Percentiles rank a stretch among this genome's conserved stretches.
Conservation (phyloP, 2,797 vertebrate species). For the Lemur catta region DNA sequence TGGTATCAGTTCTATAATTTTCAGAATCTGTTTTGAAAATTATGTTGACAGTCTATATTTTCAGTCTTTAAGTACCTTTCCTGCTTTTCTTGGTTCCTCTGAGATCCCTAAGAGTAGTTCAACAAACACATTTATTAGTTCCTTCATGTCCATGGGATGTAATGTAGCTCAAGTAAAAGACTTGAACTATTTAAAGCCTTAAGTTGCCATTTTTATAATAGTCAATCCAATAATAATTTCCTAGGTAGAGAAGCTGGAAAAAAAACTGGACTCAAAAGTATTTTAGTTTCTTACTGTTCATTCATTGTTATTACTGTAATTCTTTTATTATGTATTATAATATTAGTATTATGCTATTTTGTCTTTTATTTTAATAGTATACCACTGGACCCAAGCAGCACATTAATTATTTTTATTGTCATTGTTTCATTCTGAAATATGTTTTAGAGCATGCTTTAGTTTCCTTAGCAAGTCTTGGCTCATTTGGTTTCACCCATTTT, state of each 20-base stretch:
- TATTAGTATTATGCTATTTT: neutral
- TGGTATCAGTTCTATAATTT: neutral
- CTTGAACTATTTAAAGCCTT: neutral
- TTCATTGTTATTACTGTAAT: neutral
- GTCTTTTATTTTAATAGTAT: neutral
- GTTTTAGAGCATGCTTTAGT: neutral
- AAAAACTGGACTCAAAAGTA: neutral
- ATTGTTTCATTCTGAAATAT: neutral
- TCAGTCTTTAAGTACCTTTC: neutral
- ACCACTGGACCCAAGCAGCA: neutral
- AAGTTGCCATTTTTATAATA: neutral
- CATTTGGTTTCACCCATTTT: neutral
- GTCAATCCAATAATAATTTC: neutral
- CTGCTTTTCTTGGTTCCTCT: neutral
- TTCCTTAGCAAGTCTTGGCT: neutral
- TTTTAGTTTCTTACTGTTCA: neutral
- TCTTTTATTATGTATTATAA: neutral
- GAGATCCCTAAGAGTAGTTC: neutral
- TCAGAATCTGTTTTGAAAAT: conserved; percentile 21
- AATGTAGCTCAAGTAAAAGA: neutral
- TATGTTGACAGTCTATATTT: neutral
- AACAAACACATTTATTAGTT: neutral
- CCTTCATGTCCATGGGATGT: neutral
- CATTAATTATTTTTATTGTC: neutral
- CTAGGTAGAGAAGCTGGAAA: neutral